Conservation (phyloP, 2,797 vertebrate genomes). For the Syndactyla subalaris region DNA sequence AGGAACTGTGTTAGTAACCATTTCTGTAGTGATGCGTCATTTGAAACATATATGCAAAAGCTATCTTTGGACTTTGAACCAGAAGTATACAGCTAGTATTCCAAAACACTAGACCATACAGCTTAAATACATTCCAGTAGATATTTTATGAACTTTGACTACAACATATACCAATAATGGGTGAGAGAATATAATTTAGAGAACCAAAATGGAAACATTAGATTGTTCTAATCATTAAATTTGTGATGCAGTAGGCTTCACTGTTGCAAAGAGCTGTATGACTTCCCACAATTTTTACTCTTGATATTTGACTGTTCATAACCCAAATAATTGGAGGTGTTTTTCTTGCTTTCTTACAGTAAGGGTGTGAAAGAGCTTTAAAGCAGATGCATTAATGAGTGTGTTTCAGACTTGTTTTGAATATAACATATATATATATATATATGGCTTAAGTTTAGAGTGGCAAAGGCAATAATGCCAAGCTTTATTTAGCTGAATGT, state of each 20-base stretch:
- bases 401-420: background rate
- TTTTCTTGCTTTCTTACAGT: background rate
- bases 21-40: background rate
- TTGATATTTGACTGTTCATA: background rate
- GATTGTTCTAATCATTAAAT: background rate
- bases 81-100: background rate
- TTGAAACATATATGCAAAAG: slow-evolving; percentile 3
- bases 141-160: background rate
- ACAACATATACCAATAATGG: background rate
- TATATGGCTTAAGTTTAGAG: background rate
- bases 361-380: background rate
- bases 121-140: background rate
- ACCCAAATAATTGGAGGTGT: background rate
- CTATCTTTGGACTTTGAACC: background rate
- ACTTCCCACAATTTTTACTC: background rate
- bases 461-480: background rate
- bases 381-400: background rate
- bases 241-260: background rate
- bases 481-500: background rate
- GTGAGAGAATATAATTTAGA: background rate
- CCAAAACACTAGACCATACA: background rate
- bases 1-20: background rate
- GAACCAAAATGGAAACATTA: background rate
- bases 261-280: background rate
- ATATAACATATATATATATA: background rate